A percentile compares a stretch with the other conserved stretches of the same genome.
These are phyloP conservation scores for Acyrthosiphon pisum DNA, from an alignment of 1,140 invertebrate genomes.

Conservation along the genomic window DNA sequence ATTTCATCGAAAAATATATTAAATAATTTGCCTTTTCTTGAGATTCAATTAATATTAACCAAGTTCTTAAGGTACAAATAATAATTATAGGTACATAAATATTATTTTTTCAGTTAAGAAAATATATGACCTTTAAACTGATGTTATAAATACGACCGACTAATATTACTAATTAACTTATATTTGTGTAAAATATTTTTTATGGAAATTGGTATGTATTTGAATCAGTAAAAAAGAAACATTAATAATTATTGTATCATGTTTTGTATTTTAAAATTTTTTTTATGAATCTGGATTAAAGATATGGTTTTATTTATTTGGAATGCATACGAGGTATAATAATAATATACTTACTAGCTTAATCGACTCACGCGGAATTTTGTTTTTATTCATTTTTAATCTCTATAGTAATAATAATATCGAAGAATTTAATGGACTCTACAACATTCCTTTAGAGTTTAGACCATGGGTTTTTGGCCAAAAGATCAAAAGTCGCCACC, in stretches of 20 bases:
- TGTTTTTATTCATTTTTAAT: background rate
- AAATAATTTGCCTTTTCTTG: too few species aligned
- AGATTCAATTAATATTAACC: background rate
- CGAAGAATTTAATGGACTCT: background rate
- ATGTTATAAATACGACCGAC: background rate
- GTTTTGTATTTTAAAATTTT: background rate
- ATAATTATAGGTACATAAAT: background rate
- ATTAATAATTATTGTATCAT: background rate
- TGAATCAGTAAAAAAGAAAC: background rate
- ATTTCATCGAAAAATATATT: background rate
- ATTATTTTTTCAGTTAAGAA: background rate
- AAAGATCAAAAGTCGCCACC: background rate
- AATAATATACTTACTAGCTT: background rate
- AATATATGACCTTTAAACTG: background rate
- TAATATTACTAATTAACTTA: background rate
- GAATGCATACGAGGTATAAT: background rate
- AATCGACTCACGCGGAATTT: background rate
- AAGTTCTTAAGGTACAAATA: background rate
- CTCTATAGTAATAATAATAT: background rate
- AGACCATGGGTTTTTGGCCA: background rate
- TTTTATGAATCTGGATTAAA: background rate
- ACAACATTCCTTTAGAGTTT: background rate
- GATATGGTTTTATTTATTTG: too few species aligned
- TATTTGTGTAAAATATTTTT: background rate
- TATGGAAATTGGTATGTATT: background rate